Evolutionary conservation across 2,888 invertebrate genomes (phyloP).

Genomic region (Sialis lutaria): DNA sequence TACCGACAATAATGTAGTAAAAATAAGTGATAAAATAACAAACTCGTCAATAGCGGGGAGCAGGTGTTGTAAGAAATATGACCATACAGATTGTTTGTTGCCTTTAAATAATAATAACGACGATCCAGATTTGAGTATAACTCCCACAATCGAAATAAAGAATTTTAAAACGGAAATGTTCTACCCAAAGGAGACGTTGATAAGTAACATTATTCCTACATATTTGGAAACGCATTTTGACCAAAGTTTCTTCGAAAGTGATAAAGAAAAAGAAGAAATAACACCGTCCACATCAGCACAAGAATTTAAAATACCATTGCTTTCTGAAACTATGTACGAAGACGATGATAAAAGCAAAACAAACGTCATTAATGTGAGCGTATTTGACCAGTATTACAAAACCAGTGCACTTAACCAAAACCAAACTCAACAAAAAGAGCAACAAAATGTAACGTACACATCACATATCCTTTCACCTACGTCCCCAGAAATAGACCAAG

Average conservation of each 20-base stretch:
- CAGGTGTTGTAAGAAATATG: constrained; percentile 17
- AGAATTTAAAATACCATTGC: not conserved
- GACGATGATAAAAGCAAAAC: not conserved
- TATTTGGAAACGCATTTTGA: constrained; percentile 25
- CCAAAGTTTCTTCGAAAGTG: constrained; percentile 9
- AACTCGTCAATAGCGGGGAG: constrained; percentile 5
- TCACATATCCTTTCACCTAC: constrained; percentile 12
- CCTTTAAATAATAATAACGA: constrained; percentile 6
- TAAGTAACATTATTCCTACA: constrained; percentile 12
- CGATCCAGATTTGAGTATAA: constrained; percentile 11
- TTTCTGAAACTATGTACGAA: not conserved
- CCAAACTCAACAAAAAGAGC: not conserved
- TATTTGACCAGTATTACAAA: not conserved
- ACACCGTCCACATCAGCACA: not conserved
- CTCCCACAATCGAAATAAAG: constrained; percentile 8
- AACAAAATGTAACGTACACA: not conserved
- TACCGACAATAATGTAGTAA: not conserved
- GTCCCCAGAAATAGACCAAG: constrained; percentile 22
- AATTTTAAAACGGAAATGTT: not conserved
- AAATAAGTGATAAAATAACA: not conserved
- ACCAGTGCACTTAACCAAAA: not conserved
- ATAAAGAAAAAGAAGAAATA: not conserved
- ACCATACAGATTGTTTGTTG: constrained; percentile 16
- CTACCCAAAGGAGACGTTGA: not conserved
- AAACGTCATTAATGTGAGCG: not conserved